Base-by-base conservation (phyloP, 2,113 vertebrate genomes). In the Hystrix cristata region DNA sequence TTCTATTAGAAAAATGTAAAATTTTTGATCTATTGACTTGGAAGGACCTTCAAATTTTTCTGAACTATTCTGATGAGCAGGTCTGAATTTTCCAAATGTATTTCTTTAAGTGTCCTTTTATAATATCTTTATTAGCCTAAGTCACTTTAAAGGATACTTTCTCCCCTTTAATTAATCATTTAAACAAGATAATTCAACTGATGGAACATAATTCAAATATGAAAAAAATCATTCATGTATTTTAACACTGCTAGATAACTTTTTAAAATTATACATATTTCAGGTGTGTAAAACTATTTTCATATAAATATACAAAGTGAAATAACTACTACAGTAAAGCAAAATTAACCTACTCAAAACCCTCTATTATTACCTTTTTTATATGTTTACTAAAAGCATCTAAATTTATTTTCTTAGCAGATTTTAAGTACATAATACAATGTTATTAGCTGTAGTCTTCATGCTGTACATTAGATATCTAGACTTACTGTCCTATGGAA, bases 211-310 rank as follows among this genome's bases (percentile, higher is more conserved):
- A 98, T 98, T 98, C 88, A 95, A 95, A 97, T 96, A 96, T 85
- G 78, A 94, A 98, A 98, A 79, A 79, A 25, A n/a, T 94, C 97
- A 98, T 97, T 93, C 89, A 97, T 94, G 97, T 98, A 98, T 98
- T 98, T 98, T 98, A 98, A 19, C 95, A 81, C 97, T 98, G 96
- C 97, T 98, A 97, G 95, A 97, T 95, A 94, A 78, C 84, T 97
- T 96, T 96, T 97, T 98, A 34, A 16, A 31, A 43, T 31, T 43
- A 1, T 53, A 53, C 81, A 43, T 94, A 71, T 88, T 43, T 89
- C 38, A 81, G 43, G 46, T 90, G 4, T 76, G 27, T 38, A 76
- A 19, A 76, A 19, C 71, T 64, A 8, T 67, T 82, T 76, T 85
- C 34, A 31, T 67, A 67, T 78, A 84, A 57, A 67, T 74, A 46